A percentile compares a stretch with the other conserved stretches of the same genome.
These are phyloP conservation scores for Aelia acuminata DNA, from an alignment of 2,888 invertebrate genomes.

Conservation along the genomic window DNA sequence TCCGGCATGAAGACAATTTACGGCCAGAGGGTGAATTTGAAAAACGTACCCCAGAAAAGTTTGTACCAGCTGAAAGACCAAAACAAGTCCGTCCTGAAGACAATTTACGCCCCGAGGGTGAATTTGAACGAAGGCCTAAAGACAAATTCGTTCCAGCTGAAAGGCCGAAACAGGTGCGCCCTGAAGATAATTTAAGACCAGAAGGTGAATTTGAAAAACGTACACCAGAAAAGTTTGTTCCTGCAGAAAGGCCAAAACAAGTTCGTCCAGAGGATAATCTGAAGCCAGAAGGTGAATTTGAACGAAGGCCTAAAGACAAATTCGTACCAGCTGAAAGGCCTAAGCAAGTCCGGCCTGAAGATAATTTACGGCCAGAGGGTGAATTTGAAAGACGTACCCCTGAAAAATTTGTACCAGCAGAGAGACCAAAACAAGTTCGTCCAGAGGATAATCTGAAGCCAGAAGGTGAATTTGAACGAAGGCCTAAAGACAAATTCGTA, in stretches of 20 bases:
- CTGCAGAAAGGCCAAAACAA: constrained; percentile 71
- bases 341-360: constrained; percentile 70
- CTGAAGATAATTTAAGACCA: constrained; percentile 71
- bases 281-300: constrained; percentile 71
- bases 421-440: constrained; percentile 71
- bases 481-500: constrained; percentile 70
- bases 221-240: constrained; percentile 68
- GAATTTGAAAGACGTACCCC: constrained; percentile 70
- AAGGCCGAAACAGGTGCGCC: constrained; percentile 67
- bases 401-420: constrained; percentile 73
- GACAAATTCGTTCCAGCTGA: constrained; percentile 71
- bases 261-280: constrained; percentile 69
- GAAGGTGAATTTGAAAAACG: constrained; percentile 71
- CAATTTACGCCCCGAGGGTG: constrained; percentile 68
- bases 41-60: constrained; percentile 65
- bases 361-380: constrained; percentile 75
- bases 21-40: constrained; percentile 72
- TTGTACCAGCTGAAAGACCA: constrained; percentile 65
- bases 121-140: constrained; percentile 70
- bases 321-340: constrained; percentile 65
- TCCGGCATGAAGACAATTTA: constrained; percentile 68
- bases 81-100: constrained; percentile 68
- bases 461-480: constrained; percentile 70
- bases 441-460: constrained; percentile 70
- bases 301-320: constrained; percentile 68